phyloP scores from a whole-genome alignment of 2,797 vertebrate species.

The Cygnus olor region DNA sequence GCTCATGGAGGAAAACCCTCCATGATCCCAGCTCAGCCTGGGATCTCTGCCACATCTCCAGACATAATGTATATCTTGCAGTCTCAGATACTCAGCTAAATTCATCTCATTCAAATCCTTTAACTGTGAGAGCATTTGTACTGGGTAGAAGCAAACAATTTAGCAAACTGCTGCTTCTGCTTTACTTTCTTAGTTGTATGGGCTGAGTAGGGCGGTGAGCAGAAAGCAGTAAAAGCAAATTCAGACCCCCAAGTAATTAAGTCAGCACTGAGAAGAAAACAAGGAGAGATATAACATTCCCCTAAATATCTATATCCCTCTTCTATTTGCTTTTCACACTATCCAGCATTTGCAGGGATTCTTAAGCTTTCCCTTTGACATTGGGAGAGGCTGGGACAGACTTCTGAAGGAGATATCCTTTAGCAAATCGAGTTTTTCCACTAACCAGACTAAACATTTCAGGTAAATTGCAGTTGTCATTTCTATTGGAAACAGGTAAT shows the following conservation, averaged over 20 bases:
- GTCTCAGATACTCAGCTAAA: neutral
- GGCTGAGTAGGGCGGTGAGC: neutral
- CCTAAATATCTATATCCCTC: neutral
- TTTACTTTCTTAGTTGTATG: neutral
- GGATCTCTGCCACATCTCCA: neutral
- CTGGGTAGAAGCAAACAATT: neutral
- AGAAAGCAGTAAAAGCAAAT: neutral
- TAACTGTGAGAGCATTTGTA: neutral
- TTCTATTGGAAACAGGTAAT: constrained; percentile 18
- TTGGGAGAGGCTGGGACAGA: neutral
- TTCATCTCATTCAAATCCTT: neutral
- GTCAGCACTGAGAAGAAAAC: neutral
- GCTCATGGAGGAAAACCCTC: neutral
- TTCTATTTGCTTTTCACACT: neutral
- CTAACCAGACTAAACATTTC: neutral
- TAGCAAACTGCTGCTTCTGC: neutral
- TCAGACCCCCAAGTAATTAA: neutral
- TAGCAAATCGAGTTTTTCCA: neutral
- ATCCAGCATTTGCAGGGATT: neutral
- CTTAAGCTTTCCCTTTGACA: neutral
- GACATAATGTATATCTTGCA: neutral
- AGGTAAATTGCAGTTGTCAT: neutral
- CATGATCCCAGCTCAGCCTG: neutral
- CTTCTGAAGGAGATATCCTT: neutral
- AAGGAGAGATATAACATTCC: neutral